Evolutionary conservation across 2,113 vertebrate species (phyloP), one percentile per base, ranked within the genome.

Genomic region (Oreochromis niloticus): DNA sequence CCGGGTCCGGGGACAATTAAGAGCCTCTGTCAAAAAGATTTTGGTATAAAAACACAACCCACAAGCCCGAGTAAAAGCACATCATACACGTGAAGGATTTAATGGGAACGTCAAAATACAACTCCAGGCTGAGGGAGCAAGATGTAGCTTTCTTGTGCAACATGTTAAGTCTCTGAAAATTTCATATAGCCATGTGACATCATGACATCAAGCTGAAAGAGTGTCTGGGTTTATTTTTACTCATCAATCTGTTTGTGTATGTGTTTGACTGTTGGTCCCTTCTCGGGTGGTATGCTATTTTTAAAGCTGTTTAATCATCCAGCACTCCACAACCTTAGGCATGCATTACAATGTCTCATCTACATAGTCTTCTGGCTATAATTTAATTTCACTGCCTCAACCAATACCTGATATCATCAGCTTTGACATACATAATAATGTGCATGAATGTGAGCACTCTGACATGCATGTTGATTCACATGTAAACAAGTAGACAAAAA

Each of bases 241-340:
- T 80, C 83, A 66, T 89, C 24, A 66, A 27, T 88, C 59, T 84
- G 59, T 56, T 46, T 83, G 75, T 73, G 61, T 73, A 46, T 85
- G 80, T 71, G 71, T 88, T 79, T 83, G 52, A 80, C 82, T 59
- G 30, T 50, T 46, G 36, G 80, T 80, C 30, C 19, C 48, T 79
- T 11, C 43, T 63, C 16, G 79, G 84, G 81, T 54, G 2, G 55
- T 32, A 41, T 78, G 82, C 83, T 93, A 87, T 93, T 93, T 93
- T 90, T 90, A 82, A 91, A 92, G 90, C 75, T 83, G 84, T 87
- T 92, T 88, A 91, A 93, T 93, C 87, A 94, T 68, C 55, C 75
- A 66, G 54, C 80, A 39, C 80, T 80, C 85, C 84, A 81, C 82
- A 88, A 85, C 93, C 86, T 85, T 27, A 86, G 89, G 86, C 89